These are phyloP conservation scores for Drosophila arawakana DNA, from an alignment of 1,140 invertebrate genomes.

Conservation along the genomic window DNA sequence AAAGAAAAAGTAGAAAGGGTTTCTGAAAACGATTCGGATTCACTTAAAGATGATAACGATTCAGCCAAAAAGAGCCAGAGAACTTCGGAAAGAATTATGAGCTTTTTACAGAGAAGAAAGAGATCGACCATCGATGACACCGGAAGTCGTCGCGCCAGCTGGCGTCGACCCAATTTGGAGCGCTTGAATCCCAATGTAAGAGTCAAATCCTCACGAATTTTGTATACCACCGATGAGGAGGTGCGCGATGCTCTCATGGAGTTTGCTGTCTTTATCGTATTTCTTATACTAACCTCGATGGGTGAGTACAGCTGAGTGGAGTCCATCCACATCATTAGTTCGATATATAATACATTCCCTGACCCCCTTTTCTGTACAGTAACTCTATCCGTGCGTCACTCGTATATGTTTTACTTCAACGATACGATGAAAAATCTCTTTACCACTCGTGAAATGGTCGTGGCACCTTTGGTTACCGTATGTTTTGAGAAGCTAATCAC, in stretches of 20 bases:
- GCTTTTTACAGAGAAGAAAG: not conserved
- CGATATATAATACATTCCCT: too few species aligned
- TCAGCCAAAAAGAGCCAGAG: not conserved
- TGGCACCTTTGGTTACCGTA: slow-evolving; percentile 53
- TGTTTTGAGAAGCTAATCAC: slow-evolving; percentile 67
- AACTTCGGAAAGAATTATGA: not conserved
- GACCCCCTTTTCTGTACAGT: slow-evolving; percentile 30
- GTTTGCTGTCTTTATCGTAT: slow-evolving; percentile 71
- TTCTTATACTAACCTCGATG: slow-evolving; percentile 66
- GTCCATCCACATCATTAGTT: too few species aligned
- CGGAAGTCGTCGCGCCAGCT: not conserved
- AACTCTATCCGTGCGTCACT: slow-evolving; percentile 63
- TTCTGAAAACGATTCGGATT: too few species aligned
- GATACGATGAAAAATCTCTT: slow-evolving; percentile 69
- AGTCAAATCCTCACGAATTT: slow-evolving; percentile 39
- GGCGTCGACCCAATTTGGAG: not conserved
- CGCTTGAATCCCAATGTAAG: not conserved
- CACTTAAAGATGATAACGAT: too few species aligned
- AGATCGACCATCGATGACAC: not conserved
- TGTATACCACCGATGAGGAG: slow-evolving; percentile 66
- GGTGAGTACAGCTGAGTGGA: slow-evolving; percentile 48
- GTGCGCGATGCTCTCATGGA: slow-evolving; percentile 67
- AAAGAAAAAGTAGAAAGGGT: too few species aligned
- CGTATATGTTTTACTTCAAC: slow-evolving; percentile 79
- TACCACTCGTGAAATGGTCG: slow-evolving; percentile 45